Conservation (phyloP, 92 coral and sea anemone genomes). For the Phenganax subtilis region DNA sequence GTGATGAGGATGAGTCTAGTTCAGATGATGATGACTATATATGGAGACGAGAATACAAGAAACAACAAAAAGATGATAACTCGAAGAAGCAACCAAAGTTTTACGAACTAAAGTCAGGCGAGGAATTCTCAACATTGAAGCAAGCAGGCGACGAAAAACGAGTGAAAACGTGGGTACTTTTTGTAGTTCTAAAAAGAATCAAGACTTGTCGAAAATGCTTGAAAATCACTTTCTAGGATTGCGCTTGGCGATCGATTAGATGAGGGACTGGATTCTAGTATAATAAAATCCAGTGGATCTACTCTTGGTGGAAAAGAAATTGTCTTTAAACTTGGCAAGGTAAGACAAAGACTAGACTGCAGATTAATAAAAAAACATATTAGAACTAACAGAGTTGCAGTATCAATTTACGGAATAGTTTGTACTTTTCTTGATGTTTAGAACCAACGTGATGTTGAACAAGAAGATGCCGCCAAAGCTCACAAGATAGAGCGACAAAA, state of each 20-base stretch:
- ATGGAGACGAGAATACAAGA: constrained; percentile 62
- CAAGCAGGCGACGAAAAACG: constrained; percentile 27
- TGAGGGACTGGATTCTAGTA: constrained; percentile 54
- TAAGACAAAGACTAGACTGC: not conserved
- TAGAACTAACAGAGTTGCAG: not conserved
- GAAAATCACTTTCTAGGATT: constrained; percentile 43
- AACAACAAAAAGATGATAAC: constrained; percentile 49
- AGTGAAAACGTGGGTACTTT: constrained; percentile 41
- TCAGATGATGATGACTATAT: constrained; percentile 78
- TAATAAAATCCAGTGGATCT: constrained; percentile 68
- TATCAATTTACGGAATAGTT: not conserved
- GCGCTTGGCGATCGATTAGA: constrained; percentile 80
- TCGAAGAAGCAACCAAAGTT: constrained; percentile 62
- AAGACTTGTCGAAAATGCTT: not conserved
- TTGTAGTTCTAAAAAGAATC: not conserved
- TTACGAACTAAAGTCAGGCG: constrained; percentile 77
- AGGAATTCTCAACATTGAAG: constrained; percentile 48
- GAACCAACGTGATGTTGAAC: constrained; percentile 17
- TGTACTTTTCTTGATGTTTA: not conserved
- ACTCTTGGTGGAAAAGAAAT: constrained; percentile 87
- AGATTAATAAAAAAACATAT: not conserved
- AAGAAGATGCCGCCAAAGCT: constrained; percentile 59
- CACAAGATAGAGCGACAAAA: constrained; percentile 76
- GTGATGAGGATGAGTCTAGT: constrained; percentile 74
- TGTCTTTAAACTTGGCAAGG: constrained; percentile 77